Evolutionary conservation across 2,888 invertebrate genomes (phyloP).

Genomic region (Erebia ligea): DNA sequence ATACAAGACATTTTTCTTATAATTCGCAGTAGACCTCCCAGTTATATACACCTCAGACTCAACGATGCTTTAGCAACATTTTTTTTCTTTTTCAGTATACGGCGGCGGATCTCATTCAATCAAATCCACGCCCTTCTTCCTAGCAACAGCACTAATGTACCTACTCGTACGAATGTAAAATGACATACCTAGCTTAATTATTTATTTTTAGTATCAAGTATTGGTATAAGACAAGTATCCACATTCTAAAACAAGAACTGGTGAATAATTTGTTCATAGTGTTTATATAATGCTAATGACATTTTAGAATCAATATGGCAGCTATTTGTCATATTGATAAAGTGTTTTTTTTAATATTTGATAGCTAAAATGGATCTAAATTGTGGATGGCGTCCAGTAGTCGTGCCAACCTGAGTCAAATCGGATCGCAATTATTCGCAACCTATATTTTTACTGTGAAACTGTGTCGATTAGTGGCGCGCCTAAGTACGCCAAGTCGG

Average conservation of each 20-base stretch:
- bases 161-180: slow-evolving; percentile 73
- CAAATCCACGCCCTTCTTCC: slow-evolving; percentile 50
- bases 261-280: not conserved
- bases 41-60: not conserved
- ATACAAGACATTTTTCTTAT: too few species aligned
- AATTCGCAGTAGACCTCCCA: not conserved
- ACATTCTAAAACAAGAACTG: slow-evolving; percentile 16
- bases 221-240: slow-evolving; percentile 36
- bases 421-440: too few species aligned
- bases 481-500: too few species aligned
- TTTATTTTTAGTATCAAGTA: slow-evolving; percentile 65
- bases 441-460: too few species aligned
- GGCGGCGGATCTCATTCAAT: slow-evolving; percentile 54
- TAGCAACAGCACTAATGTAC: slow-evolving; percentile 66
- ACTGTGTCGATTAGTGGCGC: too few species aligned
- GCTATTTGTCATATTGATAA: too few species aligned
- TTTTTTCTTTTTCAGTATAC: slow-evolving; percentile 62
- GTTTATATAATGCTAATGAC: not conserved
- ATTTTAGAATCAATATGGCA: too few species aligned
- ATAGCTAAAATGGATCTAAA: too few species aligned
- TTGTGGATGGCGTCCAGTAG: too few species aligned
- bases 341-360: too few species aligned
- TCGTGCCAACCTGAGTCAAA: too few species aligned
- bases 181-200: slow-evolving; percentile 55
- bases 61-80: not conserved